Evolutionary conservation across 2,113 vertebrate species (phyloP).

Genomic region (Tetraodon nigroviridis): DNA sequence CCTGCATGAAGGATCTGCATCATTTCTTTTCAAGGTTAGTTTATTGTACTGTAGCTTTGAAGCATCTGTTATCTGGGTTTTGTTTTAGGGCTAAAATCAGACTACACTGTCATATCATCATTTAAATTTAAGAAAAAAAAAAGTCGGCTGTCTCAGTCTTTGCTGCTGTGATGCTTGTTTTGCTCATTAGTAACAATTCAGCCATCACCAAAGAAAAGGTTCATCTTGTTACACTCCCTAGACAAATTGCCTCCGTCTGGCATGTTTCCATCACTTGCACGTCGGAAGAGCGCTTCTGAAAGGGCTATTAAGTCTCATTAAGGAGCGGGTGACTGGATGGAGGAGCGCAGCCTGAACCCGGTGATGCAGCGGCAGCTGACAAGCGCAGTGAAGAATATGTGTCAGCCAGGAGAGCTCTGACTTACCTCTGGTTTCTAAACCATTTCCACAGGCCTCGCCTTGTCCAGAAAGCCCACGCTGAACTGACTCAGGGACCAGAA

Average conservation of each 20-base stretch:
- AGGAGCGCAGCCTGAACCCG: slow-evolving; percentile 8
- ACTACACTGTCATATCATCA: too few relatives aligned
- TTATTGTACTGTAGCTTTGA: too few relatives aligned
- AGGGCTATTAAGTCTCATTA: slow-evolving; percentile 45
- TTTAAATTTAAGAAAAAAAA: too few relatives aligned
- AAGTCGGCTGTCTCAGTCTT: slow-evolving; percentile 1
- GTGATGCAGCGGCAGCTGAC: slow-evolving; percentile 14
- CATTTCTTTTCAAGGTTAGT: too few relatives aligned
- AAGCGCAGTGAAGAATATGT: slow-evolving; percentile 5
- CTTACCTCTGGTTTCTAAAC: slow-evolving; percentile 90
- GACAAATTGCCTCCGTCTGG: slow-evolving; percentile 41
- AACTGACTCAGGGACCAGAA: slow-evolving; percentile 82
- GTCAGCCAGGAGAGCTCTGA: neutral
- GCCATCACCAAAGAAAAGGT: slow-evolving; percentile 25
- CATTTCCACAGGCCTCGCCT: slow-evolving; percentile 82
- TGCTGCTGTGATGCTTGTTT: slow-evolving; percentile 8
- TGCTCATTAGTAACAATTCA: slow-evolving; percentile 31
- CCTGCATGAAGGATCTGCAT: too few relatives aligned
- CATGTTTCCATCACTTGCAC: slow-evolving; percentile 38
- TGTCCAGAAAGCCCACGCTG: slow-evolving; percentile 70
- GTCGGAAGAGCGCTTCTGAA: slow-evolving; percentile 38
- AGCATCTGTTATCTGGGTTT: too few relatives aligned
- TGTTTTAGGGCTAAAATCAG: too few relatives aligned
- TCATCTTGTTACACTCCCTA: slow-evolving; percentile 23
- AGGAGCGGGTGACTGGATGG: slow-evolving; percentile 17